A percentile compares a stretch with the other conserved stretches of the same genome.
Evolutionary conservation across 2,797 vertebrate species (phyloP).

Genomic region (Crocodylus rhombifer): DNA sequence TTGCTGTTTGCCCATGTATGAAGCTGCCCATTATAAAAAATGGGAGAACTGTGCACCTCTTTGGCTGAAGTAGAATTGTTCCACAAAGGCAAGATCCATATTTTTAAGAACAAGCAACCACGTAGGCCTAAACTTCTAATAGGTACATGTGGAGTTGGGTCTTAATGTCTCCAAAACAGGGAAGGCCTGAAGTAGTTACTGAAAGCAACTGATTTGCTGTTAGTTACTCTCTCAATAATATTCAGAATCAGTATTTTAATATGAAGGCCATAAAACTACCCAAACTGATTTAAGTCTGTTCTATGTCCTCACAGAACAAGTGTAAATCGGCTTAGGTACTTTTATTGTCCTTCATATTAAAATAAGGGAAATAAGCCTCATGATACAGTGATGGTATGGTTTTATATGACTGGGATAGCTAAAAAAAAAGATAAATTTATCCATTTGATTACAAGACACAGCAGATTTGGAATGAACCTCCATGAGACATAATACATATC

Average conservation of each 20-base stretch:
- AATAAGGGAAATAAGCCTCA: background rate
- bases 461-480: background rate
- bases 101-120: no score
- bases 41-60: no score
- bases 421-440: background rate
- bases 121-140: no score
- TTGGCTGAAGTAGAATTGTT: no score
- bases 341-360: background rate
- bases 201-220: background rate
- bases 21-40: no score
- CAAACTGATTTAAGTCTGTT: background rate
- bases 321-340: no score
- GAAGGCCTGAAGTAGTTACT: background rate
- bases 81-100: no score
- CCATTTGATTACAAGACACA: background rate
- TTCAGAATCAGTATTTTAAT: background rate
- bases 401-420: background rate
- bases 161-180: background rate
- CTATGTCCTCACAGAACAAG: background rate
- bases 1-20: no score
- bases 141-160: no score
- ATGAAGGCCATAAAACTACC: background rate
- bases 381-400: background rate
- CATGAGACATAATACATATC: background rate
- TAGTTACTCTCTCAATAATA: slow-evolving; percentile 1